These are phyloP conservation scores for Pelodytes ibericus DNA, from an alignment of 2,797 vertebrate genomes.

Conservation along the genomic window DNA sequence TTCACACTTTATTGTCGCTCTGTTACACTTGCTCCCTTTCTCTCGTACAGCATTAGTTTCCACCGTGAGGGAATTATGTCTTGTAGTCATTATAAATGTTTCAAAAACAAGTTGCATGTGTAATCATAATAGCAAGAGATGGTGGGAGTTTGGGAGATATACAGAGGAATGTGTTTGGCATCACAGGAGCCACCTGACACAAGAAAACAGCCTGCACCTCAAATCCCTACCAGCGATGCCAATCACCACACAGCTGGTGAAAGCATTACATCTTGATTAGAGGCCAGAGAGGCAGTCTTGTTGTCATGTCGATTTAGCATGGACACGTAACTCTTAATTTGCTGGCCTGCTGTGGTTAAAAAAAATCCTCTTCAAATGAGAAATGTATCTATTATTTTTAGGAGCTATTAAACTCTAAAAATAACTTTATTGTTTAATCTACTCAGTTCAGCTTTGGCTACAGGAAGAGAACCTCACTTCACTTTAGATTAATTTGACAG, in stretches of 20 bases:
- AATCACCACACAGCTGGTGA: slow-evolving; percentile 41
- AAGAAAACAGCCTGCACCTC: slow-evolving; percentile 23
- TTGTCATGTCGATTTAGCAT: slow-evolving; percentile 40
- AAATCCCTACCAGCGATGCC: slow-evolving; percentile 35
- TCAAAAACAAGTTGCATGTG: slow-evolving; percentile 45
- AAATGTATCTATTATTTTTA: no score
- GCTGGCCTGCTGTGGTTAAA: not conserved
- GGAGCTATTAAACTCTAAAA: no score
- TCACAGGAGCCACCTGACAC: slow-evolving; percentile 19
- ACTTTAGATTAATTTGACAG: no score
- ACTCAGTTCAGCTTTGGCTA: no score
- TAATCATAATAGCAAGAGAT: slow-evolving; percentile 46
- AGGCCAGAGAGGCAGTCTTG: slow-evolving; percentile 22
- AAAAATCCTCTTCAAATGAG: no score
- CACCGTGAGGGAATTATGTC: slow-evolving; percentile 39
- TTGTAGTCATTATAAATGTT: slow-evolving; percentile 40
- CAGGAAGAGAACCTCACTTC: no score
- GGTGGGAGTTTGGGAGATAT: slow-evolving; percentile 35
- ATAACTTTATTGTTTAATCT: no score
- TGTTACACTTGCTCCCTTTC: no score
- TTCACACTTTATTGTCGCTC: not conserved
- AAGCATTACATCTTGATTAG: slow-evolving; percentile 32
- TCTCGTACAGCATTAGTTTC: slow-evolving; percentile 8
- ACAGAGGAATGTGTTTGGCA: slow-evolving; percentile 33
- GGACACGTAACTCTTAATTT: slow-evolving; percentile 15